Evolutionary conservation across 2,113 vertebrate species (phyloP), one percentile per base, ranked within the genome.

Genomic region (Nematolebias whitei): DNA sequence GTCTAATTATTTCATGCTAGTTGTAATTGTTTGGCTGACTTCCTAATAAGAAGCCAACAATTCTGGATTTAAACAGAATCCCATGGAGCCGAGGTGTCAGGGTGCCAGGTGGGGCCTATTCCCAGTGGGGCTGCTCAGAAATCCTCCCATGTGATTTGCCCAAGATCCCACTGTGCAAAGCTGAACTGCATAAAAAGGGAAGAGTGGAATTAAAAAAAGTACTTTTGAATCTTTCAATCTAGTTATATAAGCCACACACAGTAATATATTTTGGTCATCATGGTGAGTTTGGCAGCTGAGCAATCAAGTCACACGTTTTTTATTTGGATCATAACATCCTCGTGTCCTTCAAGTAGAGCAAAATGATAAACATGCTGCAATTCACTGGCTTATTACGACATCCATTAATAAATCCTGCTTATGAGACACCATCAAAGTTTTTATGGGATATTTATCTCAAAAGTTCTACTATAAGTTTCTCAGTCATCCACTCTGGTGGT

Each of bases 291-390:
- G 50, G 68, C 71, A 64, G 57, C 26, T 19, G 29, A 39, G 63
- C 70, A 68, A 68, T 80, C 57, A 71, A 71, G 44, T 68, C 62
- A 41, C 40, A 62, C 48, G 52, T 76, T 48, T 60, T 45, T 55
- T 52, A 76, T 73, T 68, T 60, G 58, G 64, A 51, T 68, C 59
- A 71, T 62, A 68, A 75, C 22, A 19, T 52, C 43, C 50, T 10
- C 26, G 44, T 55, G 57, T 15, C 60, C 69, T 72, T 74, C 47
- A 69, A 77, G 51, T 48, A 18, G 38, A 78, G 15, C 35, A 54
- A 72, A 79, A 73, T 77, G 55, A 73, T 40, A 70, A 62, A 62
- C 61, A 65, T 18, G 41, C 45, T 4, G 20, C 51, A 51, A 26
- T 61, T 70, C 41, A 55, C 63, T 65, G 62, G 44, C 74, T 79